Conservation (phyloP, 2,797 vertebrate species). For the Taenioides sp. region DNA sequence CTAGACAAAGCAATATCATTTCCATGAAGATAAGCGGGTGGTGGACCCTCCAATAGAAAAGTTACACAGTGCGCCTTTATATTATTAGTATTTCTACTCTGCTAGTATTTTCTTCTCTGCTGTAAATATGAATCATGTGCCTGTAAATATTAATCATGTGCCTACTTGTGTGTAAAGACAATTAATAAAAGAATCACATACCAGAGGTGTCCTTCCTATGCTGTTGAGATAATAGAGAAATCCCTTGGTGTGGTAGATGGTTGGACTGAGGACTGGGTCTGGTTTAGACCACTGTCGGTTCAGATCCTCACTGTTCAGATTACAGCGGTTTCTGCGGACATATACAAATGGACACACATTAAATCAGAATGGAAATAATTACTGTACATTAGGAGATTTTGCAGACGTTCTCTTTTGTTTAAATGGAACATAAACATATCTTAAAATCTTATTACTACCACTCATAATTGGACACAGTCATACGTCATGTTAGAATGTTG, state of each 20-base stretch:
- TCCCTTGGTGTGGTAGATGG: constrained; percentile 91
- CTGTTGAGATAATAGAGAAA: constrained; percentile 86
- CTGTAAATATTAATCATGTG: not conserved
- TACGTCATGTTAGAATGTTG: too few species aligned
- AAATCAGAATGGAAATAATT: not conserved
- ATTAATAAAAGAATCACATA: constrained; percentile 37
- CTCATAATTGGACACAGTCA: not conserved
- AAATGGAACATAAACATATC: too few species aligned
- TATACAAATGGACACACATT: constrained; percentile 7
- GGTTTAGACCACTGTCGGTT: constrained; percentile 91
- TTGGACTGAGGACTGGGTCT: constrained; percentile 80
- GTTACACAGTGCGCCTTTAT: too few species aligned
- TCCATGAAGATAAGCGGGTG: too few species aligned
- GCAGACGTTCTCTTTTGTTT: too few species aligned
- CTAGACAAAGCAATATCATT: too few species aligned
- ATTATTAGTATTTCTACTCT: too few species aligned
- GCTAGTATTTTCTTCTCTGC: too few species aligned
- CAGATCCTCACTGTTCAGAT: constrained; percentile 86
- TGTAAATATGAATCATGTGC: too few species aligned
- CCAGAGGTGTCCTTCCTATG: constrained; percentile 81
- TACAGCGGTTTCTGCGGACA: constrained; percentile 84
- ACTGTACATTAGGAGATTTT: not conserved
- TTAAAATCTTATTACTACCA: not conserved
- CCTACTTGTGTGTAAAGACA: not conserved
- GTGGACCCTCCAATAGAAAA: too few species aligned